Evolutionary conservation across 92 coral and sea anemone species (phyloP), one percentile per base, ranked within the genome.

Genomic region (Siderastrea siderea): DNA sequence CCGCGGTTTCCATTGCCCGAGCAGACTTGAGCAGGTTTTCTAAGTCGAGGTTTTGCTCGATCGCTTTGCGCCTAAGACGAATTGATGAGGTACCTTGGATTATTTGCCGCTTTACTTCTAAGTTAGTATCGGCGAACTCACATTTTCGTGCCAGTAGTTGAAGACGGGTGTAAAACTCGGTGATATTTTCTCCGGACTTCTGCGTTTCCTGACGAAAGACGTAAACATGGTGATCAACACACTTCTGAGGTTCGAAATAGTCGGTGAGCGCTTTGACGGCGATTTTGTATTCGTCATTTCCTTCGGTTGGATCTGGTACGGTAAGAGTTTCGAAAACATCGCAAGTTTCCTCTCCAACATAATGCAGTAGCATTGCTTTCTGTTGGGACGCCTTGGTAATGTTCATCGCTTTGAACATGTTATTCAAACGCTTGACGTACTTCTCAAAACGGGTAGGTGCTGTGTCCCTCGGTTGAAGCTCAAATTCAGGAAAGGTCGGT

Each of bases 401-500:
- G 79, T 78, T 84, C 89, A 89, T 84, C 19, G 93, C 93, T 26
- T 17, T 74, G 54, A 90, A 90, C 86, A 84, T 69, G 90, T 90
- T 90, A 73, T 90, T 58, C 74, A 90, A 63, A 57, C 87, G 82
- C 61, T 90, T 90, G 78, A 62, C 82, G 15, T 86, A 90, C 57
- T 90, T 90, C 68, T 90, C 93, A 66, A 90, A 86, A 19, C 93
- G 83, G 43, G 74, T 75, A 12, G 93, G 87, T 43, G 79, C 68
- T 63, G 90, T 86, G 62, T 86, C 87, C 45, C 90, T 49, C 49
- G 93, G 93, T 54, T 90, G 90, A 48, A 76, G 71, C 60, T 86
- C 88, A 74, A 91, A 91, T 44, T 91, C 94, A 17, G 94, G 94
- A 67, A 91, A 91, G 76, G 83, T 81, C 70, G 91, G 93, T 66